phyloP scores from a whole-genome alignment of 2,888 invertebrate species.

The Caprella mutica region DNA sequence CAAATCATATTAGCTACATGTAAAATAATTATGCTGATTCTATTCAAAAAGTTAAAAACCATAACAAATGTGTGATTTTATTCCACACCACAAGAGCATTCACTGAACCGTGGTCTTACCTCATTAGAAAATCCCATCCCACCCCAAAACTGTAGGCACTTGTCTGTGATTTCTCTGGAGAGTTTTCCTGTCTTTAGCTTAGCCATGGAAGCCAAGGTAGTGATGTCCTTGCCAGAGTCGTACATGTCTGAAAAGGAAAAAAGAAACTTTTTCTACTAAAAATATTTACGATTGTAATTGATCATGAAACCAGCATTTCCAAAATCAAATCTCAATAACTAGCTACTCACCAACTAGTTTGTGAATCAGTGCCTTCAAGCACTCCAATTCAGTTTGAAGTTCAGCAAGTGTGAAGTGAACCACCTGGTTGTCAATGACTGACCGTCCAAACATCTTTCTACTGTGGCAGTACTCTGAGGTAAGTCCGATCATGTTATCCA shows the following conservation, averaged over 20 bases:
- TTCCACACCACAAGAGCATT: too few species aligned
- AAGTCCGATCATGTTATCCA: slow-evolving; percentile 40
- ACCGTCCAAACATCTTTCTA: slow-evolving; percentile 44
- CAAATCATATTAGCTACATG: too few species aligned
- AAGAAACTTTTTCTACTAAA: neutral
- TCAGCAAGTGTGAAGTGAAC: slow-evolving; percentile 49
- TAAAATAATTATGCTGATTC: too few species aligned
- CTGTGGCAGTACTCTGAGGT: slow-evolving; percentile 46
- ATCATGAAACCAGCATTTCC: too few species aligned
- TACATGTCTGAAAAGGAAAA: slow-evolving; percentile 34
- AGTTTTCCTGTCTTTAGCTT: slow-evolving; percentile 47
- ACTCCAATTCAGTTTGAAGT: slow-evolving; percentile 46
- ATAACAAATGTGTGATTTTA: too few species aligned
- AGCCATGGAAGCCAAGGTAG: slow-evolving; percentile 47
- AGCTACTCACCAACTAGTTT: slow-evolving; percentile 40
- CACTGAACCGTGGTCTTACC: neutral
- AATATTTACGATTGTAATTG: neutral
- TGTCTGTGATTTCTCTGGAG: slow-evolving; percentile 43
- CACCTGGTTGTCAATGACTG: slow-evolving; percentile 42
- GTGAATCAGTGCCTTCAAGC: slow-evolving; percentile 44
- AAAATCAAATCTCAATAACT: neutral
- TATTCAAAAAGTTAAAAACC: too few species aligned
- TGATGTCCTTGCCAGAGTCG: slow-evolving; percentile 41
- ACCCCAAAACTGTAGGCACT: slow-evolving; percentile 50
- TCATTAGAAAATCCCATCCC: slow-evolving; percentile 47